Evolutionary conservation across 2,888 invertebrate species (phyloP).

Genomic region (Ceriagrion tenellum): DNA sequence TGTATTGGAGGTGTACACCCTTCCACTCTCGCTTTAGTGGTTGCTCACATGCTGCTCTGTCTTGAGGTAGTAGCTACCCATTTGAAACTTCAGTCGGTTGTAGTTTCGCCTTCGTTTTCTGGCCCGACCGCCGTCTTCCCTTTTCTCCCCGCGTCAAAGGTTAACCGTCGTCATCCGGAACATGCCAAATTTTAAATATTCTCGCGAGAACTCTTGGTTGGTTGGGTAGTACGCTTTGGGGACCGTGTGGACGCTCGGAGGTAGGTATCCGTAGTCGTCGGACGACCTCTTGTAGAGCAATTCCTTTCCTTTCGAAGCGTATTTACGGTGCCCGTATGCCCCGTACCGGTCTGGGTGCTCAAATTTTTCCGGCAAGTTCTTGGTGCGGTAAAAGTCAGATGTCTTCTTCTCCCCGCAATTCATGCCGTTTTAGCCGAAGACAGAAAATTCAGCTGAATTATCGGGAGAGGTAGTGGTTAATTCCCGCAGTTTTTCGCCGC

Average conservation of each 20-base stretch:
- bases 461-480: background rate
- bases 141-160: background rate
- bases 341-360: background rate
- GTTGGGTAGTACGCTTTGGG: background rate
- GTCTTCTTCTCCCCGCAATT: background rate
- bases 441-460: background rate
- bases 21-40: background rate
- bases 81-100: background rate
- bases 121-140: background rate
- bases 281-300: slow-evolving; percentile 30
- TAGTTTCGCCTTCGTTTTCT: background rate
- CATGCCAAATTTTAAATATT: background rate
- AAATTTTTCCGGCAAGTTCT: background rate
- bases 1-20: background rate
- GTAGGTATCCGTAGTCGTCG: slow-evolving; percentile 33
- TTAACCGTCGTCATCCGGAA: background rate
- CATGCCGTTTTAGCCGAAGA: background rate
- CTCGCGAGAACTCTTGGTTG: background rate
- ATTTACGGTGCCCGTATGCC: background rate
- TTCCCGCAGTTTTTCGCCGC: background rate
- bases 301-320: background rate
- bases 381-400: background rate
- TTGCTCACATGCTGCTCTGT: too few relatives aligned
- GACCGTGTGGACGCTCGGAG: slow-evolving; percentile 28
- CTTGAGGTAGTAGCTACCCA: background rate